Conservation (phyloP, 2,113 vertebrate species). For the Eulacestoma nigropectus region DNA sequence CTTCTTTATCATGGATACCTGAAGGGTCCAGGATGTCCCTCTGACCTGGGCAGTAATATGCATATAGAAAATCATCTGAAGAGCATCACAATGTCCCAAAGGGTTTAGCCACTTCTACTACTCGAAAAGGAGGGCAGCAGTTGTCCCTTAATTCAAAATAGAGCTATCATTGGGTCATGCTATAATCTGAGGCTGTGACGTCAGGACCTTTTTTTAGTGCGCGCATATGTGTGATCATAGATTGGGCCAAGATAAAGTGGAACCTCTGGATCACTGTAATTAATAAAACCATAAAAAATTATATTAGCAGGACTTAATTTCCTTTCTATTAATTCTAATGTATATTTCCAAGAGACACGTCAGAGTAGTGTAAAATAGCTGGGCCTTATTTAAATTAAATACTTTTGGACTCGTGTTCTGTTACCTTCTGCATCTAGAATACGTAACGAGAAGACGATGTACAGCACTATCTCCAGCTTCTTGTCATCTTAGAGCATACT, state of each 20-base stretch:
- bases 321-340: background rate
- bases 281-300: background rate
- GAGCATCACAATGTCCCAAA: background rate
- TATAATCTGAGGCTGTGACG: background rate
- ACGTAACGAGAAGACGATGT: background rate
- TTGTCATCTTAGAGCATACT: background rate
- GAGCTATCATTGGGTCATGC: background rate
- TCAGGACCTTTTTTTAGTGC: background rate
- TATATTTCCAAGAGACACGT: background rate
- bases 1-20: background rate
- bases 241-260: background rate
- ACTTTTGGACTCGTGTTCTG: background rate
- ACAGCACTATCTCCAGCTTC: background rate
- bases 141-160: background rate
- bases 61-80: background rate
- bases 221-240: accelerated
- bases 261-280: background rate
- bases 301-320: background rate
- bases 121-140: background rate
- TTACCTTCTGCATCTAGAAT: background rate
- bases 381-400: background rate
- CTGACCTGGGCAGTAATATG: background rate
- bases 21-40: background rate
- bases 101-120: background rate
- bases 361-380: background rate